Conservation (phyloP, 2,797 vertebrate species). For the Coendou prehensilis region DNA sequence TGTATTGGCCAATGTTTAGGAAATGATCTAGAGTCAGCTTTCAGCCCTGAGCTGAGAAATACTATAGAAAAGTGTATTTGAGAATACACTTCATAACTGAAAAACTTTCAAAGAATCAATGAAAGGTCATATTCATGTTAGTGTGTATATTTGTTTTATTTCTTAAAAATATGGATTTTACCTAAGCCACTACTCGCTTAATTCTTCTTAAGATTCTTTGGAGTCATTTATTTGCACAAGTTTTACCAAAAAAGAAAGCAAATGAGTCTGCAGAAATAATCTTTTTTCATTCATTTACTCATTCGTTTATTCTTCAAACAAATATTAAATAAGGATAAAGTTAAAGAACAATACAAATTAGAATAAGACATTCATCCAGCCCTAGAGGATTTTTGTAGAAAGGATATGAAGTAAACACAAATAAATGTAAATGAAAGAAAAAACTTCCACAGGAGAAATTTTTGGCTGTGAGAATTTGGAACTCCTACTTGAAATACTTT, state of each 20-base stretch:
- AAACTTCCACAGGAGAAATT: not conserved
- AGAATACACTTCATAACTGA: constrained; percentile 10
- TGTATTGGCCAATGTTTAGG: constrained; percentile 45
- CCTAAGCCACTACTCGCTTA: not conserved
- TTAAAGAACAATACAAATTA: constrained; percentile 30
- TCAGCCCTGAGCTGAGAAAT: constrained; percentile 2
- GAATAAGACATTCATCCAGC: not conserved
- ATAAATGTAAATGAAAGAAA: constrained; percentile 1
- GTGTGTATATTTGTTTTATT: not conserved
- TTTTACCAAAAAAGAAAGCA: constrained; percentile 31
- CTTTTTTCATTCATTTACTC: constrained; percentile 32
- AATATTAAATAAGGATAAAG: constrained; percentile 35
- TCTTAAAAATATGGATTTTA: constrained; percentile 52
- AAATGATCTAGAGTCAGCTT: not conserved
- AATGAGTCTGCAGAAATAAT: not conserved
- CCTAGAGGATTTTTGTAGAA: constrained; percentile 28
- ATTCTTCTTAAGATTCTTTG: constrained; percentile 39
- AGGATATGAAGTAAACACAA: constrained; percentile 45
- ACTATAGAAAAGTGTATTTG: constrained; percentile 1
- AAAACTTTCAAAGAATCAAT: constrained; percentile 21
- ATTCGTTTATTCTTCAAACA: constrained; percentile 5
- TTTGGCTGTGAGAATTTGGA: not conserved
- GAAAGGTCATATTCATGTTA: constrained; percentile 16
- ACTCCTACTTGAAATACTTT: constrained; percentile 49
- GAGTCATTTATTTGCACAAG: constrained; percentile 57